Conservation (phyloP, 2,797 vertebrate species). For the Centroberyx gerrardi region DNA sequence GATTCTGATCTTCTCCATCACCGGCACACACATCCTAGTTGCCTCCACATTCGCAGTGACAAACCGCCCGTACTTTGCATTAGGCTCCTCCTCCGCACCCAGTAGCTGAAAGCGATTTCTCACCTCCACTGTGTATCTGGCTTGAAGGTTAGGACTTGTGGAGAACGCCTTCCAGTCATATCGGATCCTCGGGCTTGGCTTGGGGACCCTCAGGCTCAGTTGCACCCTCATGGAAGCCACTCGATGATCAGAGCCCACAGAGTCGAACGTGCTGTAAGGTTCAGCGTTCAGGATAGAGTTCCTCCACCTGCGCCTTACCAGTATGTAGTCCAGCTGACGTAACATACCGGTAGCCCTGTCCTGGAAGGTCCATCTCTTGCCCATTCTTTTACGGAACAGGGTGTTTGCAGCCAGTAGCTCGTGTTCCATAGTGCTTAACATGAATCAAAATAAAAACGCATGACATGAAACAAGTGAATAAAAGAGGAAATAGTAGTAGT, state of each 20-base stretch:
- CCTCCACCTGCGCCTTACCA: not conserved
- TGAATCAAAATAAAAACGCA: too few species aligned
- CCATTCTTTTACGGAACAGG: conserved; percentile 9
- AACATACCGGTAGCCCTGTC: not conserved
- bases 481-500: too few species aligned
- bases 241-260: conserved; percentile 1
- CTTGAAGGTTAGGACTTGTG: not conserved
- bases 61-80: not conserved
- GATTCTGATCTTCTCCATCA: not conserved
- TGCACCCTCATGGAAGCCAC: not conserved
- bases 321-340: not conserved
- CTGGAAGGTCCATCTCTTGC: conserved; percentile 11
- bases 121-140: not conserved
- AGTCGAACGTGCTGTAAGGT: not conserved
- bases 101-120: not conserved
- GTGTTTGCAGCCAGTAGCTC: conserved; percentile 10
- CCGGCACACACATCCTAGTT: not conserved
- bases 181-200: not conserved
- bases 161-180: not conserved
- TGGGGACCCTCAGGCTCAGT: conserved; percentile 1
- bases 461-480: too few species aligned
- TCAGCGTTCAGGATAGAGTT: not conserved
- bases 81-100: not conserved
- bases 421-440: not conserved
- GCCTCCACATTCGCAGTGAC: not conserved